Evolutionary conservation across 2,113 vertebrate genomes (phyloP), one percentile per base, ranked within the genome.

Genomic region (Cacatua alba): DNA sequence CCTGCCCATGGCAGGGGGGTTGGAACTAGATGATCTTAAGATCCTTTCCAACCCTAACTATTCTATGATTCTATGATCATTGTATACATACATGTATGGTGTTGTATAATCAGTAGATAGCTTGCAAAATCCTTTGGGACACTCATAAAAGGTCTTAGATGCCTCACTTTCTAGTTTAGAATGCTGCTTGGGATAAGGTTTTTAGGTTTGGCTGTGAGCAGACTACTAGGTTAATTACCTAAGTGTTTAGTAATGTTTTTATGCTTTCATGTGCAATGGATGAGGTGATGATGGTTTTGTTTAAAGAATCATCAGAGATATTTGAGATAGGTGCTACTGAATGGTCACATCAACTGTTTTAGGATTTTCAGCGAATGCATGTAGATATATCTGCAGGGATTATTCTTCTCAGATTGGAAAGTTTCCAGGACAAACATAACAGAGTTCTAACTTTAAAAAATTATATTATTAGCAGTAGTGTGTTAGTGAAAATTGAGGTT

Each of bases 1-100:
- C 18, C 53, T 55, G 31, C 53, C 53, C 29, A 55, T 55, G 31
- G 18, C 10, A 13, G 7, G 29, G 53, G 18, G 7, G 7, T 20
- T 55, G 53, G 18, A 33, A 55, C 53, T 55, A 13, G 31, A 20
- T 33, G 29, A 55, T 55, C 52, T 55, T 55, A 31, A 8, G 29
- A 18, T 9, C 18, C 53, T 19, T 55, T 55, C 51, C 11, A 33
- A 33, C 18, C 31, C 31, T 13, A 55, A 55, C 53, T 33, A 55
- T 33, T 55, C 31, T 33, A 8, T 55, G 52, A 17, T 55, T 55
- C 11, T 55, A 8, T 55, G 53, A 28, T 43, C 48, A 46, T 1
- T 72, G 48, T 8, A 14, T n/a, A 13, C 3, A 0, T 10, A 17
- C 8, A 3, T 5, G 6, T 33, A 2, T 41, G 49, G 14, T 41